Percentiles rank a stretch among this genome's conserved stretches.
Conservation (phyloP, 37 sponge, comb jelly and placozoan genomes). For the Aphrocallistes beatrix region DNA sequence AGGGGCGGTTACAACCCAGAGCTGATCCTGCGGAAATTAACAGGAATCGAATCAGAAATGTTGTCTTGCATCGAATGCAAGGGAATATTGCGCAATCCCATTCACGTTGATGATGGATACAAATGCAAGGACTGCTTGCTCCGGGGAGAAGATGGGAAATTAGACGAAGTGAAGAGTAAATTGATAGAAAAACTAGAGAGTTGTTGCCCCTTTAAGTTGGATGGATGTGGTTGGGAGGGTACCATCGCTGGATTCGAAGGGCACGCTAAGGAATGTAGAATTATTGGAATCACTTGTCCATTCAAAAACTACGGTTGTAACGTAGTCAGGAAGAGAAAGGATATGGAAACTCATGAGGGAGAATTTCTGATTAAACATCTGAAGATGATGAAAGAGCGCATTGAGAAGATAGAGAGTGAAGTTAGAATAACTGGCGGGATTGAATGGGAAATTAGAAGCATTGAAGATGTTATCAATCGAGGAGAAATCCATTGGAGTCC, state of each 20-base stretch:
- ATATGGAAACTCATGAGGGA: conserved; percentile 8
- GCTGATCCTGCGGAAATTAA: neutral
- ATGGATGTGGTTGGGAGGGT: neutral
- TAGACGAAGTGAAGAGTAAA: neutral
- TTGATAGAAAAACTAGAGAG: neutral
- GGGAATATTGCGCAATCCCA: neutral
- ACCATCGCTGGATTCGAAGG: neutral
- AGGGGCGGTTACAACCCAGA: neutral
- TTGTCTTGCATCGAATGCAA: neutral
- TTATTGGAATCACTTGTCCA: neutral
- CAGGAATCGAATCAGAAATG: neutral
- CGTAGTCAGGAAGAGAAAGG: neutral
- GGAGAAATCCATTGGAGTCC: neutral
- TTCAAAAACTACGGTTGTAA: neutral
- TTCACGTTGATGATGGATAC: neutral
- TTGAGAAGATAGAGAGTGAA: neutral
- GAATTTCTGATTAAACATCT: neutral
- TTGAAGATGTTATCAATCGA: neutral
- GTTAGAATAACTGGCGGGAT: neutral
- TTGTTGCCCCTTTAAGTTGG: neutral
- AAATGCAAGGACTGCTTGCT: neutral
- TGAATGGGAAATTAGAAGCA: neutral
- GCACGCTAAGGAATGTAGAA: neutral
- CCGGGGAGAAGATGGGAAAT: neutral
- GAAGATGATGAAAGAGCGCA: neutral